Evolutionary conservation across 2,888 invertebrate genomes (phyloP), one percentile per base, ranked within the genome.

Genomic region (Andrena bicolor): DNA sequence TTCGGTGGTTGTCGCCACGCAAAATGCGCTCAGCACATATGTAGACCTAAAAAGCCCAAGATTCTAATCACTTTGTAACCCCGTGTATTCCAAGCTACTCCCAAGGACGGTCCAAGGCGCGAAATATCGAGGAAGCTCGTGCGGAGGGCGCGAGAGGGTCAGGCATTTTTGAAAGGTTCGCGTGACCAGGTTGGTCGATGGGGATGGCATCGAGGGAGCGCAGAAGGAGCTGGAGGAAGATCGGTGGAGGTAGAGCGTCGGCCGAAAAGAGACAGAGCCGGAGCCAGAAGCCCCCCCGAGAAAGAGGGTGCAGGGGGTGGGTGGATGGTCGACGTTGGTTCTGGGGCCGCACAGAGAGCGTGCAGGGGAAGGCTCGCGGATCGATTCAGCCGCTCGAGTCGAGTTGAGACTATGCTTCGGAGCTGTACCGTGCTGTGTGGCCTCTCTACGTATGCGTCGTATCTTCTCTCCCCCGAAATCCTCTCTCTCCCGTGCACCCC

Each of bases 301-400:
- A 74, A 73, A 71, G 77, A 79, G 76, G 72, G 60, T 70, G 75
- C 26, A 28, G 23, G 64, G 28, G 76, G 66, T 60, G 71, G 73
- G 65, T 32, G 68, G 87, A 75, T 75, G 84, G 81, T 77, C 80
- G 85, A 70, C 68, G 84, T 84, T 82, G 84, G 89, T 87, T 85
- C 86, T 84, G 86, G 84, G 82, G 81, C 83, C 85, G 85, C 75
- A 83, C 84, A 89, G 88, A 84, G 85, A 88, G 87, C 84, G 86
- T 76, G 83, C 84, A 85, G 85, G 88, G 85, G 88, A 87, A 90
- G 88, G 90, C 91, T 86, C 85, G 89, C 85, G 92, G 92, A 92
- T 92, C 92, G 92, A 92, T 92, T 90, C 92, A 92, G 92, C 92
- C 90, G 92, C 91, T 91, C 91, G 92, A 92, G 91, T 91, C 91